These are phyloP conservation scores for Lepidurus apus DNA, from an alignment of 1,140 invertebrate species.

Conservation along the genomic window DNA sequence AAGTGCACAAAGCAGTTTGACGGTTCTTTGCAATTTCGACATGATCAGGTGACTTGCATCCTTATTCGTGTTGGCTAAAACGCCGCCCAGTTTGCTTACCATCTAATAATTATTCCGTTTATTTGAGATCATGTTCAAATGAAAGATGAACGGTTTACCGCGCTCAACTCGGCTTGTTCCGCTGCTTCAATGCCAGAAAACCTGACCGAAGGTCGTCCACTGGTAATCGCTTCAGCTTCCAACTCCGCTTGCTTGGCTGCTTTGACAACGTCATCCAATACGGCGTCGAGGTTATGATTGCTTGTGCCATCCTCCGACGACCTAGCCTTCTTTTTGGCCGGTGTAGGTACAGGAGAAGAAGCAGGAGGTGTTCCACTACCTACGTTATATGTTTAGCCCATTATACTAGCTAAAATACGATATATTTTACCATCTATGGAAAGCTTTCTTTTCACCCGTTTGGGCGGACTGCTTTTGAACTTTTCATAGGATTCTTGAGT, in stretches of 20 bases:
- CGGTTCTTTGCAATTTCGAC: slow-evolving; percentile 64
- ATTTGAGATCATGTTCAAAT: slow-evolving; percentile 30
- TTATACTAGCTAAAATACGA: slow-evolving; percentile 20
- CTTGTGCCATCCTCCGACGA: slow-evolving; percentile 31
- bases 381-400: slow-evolving; percentile 30
- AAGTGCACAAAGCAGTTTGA: slow-evolving; percentile 78
- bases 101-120: slow-evolving; percentile 50
- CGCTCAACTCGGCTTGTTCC: slow-evolving; percentile 28
- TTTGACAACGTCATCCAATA: slow-evolving; percentile 35
- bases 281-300: slow-evolving; percentile 33
- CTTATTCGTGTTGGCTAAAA: slow-evolving; percentile 55
- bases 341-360: slow-evolving; percentile 8
- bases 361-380: slow-evolving; percentile 29
- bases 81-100: slow-evolving; percentile 68
- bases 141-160: neutral
- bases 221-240: slow-evolving; percentile 15
- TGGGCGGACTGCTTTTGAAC: slow-evolving; percentile 34
- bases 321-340: slow-evolving; percentile 31
- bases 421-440: slow-evolving; percentile 1
- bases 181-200: slow-evolving; percentile 32
- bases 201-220: slow-evolving; percentile 25
- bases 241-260: slow-evolving; percentile 27
- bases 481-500: slow-evolving; percentile 75
- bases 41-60: slow-evolving; percentile 86
- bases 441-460: slow-evolving; percentile 26